These are phyloP conservation scores for Symphodus melops DNA, from an alignment of 2,113 vertebrate genomes.

Conservation along the genomic window DNA sequence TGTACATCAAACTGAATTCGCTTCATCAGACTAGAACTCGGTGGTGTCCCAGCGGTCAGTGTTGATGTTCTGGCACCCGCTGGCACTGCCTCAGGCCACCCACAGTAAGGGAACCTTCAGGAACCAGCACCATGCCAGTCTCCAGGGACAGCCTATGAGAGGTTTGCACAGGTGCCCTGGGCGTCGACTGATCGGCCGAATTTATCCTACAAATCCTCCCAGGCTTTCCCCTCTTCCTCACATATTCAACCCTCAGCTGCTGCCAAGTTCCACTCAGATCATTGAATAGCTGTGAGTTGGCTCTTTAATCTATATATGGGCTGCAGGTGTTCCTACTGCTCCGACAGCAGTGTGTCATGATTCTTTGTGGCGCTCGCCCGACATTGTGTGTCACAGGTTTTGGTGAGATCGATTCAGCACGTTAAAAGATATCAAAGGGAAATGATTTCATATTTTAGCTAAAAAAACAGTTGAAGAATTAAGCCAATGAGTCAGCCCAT, in stretches of 20 bases:
- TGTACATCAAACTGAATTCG: background rate
- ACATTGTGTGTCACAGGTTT: background rate
- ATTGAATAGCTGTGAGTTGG: slow-evolving; percentile 19
- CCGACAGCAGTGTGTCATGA: background rate
- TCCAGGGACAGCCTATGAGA: slow-evolving; percentile 47
- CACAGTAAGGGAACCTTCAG: slow-evolving; percentile 68
- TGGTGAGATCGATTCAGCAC: background rate
- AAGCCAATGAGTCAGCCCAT: too few species aligned
- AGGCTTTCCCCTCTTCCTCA: slow-evolving; percentile 22
- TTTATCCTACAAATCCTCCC: slow-evolving; percentile 55
- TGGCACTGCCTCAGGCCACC: slow-evolving; percentile 47
- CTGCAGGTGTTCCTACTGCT: slow-evolving; percentile 17
- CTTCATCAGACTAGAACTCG: slow-evolving; percentile 1
- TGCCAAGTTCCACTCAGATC: slow-evolving; percentile 40
- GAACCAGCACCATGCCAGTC: slow-evolving; percentile 30
- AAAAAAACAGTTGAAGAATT: too few species aligned
- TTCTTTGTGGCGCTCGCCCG: background rate
- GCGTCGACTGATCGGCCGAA: slow-evolving; percentile 40
- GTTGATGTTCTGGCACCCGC: slow-evolving; percentile 42
- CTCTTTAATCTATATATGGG: slow-evolving; percentile 19
- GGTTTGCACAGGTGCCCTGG: slow-evolving; percentile 65
- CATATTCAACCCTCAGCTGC: slow-evolving; percentile 34
- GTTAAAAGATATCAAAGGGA: background rate
- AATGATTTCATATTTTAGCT: slow-evolving; percentile 1
- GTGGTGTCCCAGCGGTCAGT: slow-evolving; percentile 29